Evolutionary conservation across 2,888 invertebrate species (phyloP), one percentile per base, ranked within the genome.

Genomic region (Perizoma affinitatum): DNA sequence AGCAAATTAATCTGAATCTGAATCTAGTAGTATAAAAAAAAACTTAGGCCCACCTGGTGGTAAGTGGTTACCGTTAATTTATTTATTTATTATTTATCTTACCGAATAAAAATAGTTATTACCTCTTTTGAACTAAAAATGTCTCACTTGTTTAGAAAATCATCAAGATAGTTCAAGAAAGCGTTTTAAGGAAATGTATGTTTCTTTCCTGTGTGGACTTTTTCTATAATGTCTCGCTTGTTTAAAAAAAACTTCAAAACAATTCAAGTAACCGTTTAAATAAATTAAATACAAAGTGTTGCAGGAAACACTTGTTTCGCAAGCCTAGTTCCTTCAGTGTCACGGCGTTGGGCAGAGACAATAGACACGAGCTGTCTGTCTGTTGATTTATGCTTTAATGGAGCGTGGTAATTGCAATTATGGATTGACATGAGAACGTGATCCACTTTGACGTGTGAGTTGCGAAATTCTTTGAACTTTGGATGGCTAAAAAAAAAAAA

Each of bases 351-450:
- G 62, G 44, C 83, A 78, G 65, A 80, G 79, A 91, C 91, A 91
- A 90, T 82, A 75, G 79, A 60, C 59, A 49, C 50, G 53, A 49
- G 56, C 54, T 69, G 72, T 61, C 60, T 43, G 55, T 56, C 51
- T 58, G 50, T 55, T 58, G 33, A 49, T 74, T 71, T 79, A 83
- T 87, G 91, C 88, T 90, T 83, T 87, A 84, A 86, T 90, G 86
- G 90, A 90, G 90, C 91, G 85, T 84, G 74, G 71, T 80, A 87
- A 86, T 87, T 83, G 83, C 84, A 77, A 77, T 82, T 84, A 88
- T 58, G 22, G 54, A 66, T 86, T 88, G 91, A 86, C 91, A 86
- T 88, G 90, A 80, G 90, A 90, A 89, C 66, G 80, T 73, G 67
- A 80, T 76, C 58, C 61, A 63, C 11, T 49, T 45, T 11, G 33